Conservation (phyloP, 2,888 invertebrate genomes). For the Pseudanteris insignis region DNA sequence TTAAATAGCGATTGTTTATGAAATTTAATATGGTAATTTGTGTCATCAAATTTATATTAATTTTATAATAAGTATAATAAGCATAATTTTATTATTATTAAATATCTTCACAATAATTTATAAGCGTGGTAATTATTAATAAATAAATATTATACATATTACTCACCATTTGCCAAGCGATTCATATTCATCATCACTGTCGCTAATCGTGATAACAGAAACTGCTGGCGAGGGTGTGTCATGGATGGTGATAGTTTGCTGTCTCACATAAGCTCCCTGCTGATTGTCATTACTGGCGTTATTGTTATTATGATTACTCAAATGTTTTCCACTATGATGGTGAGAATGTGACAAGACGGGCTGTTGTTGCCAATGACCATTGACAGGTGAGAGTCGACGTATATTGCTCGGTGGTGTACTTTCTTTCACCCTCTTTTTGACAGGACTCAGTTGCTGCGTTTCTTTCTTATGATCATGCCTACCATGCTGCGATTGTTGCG, state of each 20-base stretch:
- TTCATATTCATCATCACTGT: slow-evolving; percentile 94
- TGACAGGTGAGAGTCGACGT: slow-evolving; percentile 62
- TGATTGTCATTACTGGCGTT: slow-evolving; percentile 62
- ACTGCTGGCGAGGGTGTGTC: slow-evolving; percentile 95
- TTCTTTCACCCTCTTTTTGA: slow-evolving; percentile 96
- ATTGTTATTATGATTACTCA: slow-evolving; percentile 49
- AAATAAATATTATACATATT: too few species aligned
- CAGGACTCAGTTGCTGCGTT: slow-evolving; percentile 91
- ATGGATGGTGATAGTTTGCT: slow-evolving; percentile 92
- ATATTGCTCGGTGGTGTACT: slow-evolving; percentile 81
- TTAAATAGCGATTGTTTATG: too few species aligned
- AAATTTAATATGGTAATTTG: too few species aligned
- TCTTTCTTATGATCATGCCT: slow-evolving; percentile 79
- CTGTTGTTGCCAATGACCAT: slow-evolving; percentile 64
- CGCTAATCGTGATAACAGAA: slow-evolving; percentile 94
- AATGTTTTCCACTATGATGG: slow-evolving; percentile 55
- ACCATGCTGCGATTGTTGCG: slow-evolving; percentile 69
- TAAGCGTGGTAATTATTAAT: not conserved
- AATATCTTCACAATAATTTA: too few species aligned
- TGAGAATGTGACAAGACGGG: slow-evolving; percentile 50
- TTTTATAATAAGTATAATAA: not conserved
- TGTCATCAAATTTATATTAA: too few species aligned
- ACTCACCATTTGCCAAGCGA: slow-evolving; percentile 67
- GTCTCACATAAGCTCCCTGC: slow-evolving; percentile 67
- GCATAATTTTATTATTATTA: too few species aligned